Evolutionary conservation across 2,888 invertebrate species (phyloP).

Genomic region (Dione vanillae): DNA sequence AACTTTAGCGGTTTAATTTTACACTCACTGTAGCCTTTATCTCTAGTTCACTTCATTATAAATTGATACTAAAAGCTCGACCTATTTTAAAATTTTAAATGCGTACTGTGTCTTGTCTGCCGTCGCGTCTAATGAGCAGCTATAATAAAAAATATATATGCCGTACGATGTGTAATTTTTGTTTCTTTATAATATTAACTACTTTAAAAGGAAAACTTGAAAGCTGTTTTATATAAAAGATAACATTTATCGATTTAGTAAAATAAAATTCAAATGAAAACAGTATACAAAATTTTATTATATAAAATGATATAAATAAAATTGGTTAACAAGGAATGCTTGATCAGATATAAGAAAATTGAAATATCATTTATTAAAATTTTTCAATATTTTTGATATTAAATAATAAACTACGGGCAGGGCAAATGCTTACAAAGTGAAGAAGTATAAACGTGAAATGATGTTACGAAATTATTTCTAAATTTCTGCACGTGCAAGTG

Average conservation of each 20-base stretch:
- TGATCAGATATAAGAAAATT: background rate
- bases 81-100: constrained; percentile 16
- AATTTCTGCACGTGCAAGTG: constrained; percentile 36
- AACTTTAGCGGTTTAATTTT: constrained; percentile 37
- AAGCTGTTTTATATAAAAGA: no score
- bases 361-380: background rate
- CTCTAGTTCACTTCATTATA: constrained; percentile 27
- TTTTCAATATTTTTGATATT: constrained; percentile 9
- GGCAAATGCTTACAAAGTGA: constrained; percentile 31
- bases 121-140: constrained; percentile 14
- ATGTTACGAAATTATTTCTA: constrained; percentile 41
- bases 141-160: background rate
- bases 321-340: no score
- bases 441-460: constrained; percentile 37
- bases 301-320: no score
- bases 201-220: no score
- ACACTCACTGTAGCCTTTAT: no score
- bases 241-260: no score
- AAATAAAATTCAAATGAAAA: no score
- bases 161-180: background rate
- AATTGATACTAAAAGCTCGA: constrained; percentile 21
- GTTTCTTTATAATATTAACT: no score
- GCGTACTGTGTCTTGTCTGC: background rate
- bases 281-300: no score
- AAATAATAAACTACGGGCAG: constrained; percentile 20